Percentiles rank a stretch among this genome's conserved stretches.
Conservation (phyloP, 1,140 invertebrate species). For the Lutraria rhynchaena region DNA sequence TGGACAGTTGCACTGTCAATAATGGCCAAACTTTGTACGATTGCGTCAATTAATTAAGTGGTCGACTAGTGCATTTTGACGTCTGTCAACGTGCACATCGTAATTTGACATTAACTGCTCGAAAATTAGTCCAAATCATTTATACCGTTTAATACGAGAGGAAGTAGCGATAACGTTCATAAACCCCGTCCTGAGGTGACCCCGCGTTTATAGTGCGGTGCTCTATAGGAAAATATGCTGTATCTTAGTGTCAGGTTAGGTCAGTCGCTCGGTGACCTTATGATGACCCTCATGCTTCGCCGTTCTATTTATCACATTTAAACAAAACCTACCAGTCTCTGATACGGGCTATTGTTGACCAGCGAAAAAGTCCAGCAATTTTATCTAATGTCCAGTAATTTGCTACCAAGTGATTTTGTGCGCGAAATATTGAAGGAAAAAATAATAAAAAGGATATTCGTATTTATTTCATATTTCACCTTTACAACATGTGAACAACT, state of each 20-base stretch:
- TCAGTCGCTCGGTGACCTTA: constrained; percentile 49
- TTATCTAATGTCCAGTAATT: not conserved
- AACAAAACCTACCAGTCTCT: constrained; percentile 10
- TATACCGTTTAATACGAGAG: no score
- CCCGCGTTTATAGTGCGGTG: constrained; percentile 20
- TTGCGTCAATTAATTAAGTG: not conserved
- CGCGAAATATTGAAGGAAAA: no score
- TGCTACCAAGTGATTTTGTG: no score
- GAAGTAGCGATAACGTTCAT: no score
- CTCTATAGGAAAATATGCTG: not conserved
- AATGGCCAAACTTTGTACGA: not conserved
- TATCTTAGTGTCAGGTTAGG: constrained; percentile 42
- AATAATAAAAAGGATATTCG: no score
- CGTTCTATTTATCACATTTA: constrained; percentile 10
- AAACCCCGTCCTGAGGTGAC: constrained; percentile 48
- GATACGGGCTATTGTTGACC: constrained; percentile 7
- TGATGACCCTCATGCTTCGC: constrained; percentile 6
- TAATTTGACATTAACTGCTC: no score
- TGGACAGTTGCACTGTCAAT: constrained; percentile 16
- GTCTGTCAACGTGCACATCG: not conserved
- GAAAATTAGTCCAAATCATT: no score
- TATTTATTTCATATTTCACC: no score
- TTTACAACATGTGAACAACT: no score
- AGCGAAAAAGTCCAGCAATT: not conserved
- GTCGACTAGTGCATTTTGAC: constrained; percentile 8